Percentiles rank a stretch among this genome's conserved stretches.
Evolutionary conservation across 2,888 invertebrate genomes (phyloP).

Genomic region (Halocaridina rubra): DNA sequence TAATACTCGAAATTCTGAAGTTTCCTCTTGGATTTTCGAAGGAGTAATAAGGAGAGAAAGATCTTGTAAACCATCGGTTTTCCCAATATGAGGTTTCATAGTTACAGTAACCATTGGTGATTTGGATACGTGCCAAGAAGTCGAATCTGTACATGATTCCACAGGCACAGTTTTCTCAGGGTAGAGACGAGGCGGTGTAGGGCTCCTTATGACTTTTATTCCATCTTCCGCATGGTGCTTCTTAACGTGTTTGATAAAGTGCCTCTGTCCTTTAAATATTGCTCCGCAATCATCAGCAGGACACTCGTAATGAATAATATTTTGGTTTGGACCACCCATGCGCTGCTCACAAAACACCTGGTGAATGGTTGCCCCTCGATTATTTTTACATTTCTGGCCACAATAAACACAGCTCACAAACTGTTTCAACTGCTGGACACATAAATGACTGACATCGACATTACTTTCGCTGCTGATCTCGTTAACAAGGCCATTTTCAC

Average conservation of each 20-base stretch:
- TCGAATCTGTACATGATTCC: background rate
- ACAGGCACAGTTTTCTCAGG: background rate
- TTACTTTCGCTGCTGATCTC: constrained; percentile 14
- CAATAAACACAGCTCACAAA: constrained; percentile 36
- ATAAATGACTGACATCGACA: background rate
- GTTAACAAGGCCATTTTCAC: constrained; percentile 17
- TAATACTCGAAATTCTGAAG: background rate
- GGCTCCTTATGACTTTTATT: background rate
- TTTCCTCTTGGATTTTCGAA: constrained; percentile 19
- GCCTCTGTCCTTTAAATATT: constrained; percentile 29
- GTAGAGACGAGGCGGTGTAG: background rate
- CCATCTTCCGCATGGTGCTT: constrained; percentile 28
- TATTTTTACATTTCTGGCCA: constrained; percentile 44
- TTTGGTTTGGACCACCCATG: background rate
- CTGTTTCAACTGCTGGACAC: background rate
- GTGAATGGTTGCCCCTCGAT: constrained; percentile 40
- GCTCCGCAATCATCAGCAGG: constrained; percentile 45
- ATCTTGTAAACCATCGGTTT: constrained; percentile 47
- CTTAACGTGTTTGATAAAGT: constrained; percentile 17
- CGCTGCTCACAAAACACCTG: constrained; percentile 39
- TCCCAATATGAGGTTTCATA: constrained; percentile 48
- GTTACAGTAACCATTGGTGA: constrained; percentile 45
- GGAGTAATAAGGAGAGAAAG: constrained; percentile 50
- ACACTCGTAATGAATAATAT: constrained; percentile 9
- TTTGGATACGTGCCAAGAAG: background rate